Evolutionary conservation across 2,113 vertebrate species (phyloP).

Genomic region (Aptenodytes patagonicus): DNA sequence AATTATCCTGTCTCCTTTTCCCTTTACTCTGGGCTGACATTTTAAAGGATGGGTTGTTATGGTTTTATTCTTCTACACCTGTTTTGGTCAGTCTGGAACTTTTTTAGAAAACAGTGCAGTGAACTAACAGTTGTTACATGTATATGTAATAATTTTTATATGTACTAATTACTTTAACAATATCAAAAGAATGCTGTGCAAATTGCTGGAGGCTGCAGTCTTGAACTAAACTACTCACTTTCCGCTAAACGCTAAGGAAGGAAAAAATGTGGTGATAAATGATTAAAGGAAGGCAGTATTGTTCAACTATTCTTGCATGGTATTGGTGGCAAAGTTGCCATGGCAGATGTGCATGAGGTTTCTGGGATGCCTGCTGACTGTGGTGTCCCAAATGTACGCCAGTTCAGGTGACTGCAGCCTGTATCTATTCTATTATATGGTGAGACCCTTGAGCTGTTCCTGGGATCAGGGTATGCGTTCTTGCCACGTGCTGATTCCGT

Average conservation of each 20-base stretch:
- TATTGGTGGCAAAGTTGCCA: not conserved
- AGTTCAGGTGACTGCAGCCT: not conserved
- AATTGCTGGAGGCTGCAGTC: not conserved
- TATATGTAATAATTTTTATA: not conserved
- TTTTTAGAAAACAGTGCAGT: not conserved
- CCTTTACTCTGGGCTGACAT: not conserved
- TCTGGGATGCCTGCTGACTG: not conserved
- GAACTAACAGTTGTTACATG: not conserved
- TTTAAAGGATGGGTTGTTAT: not conserved
- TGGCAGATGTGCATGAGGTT: not conserved
- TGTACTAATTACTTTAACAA: not conserved
- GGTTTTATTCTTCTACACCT: not conserved
- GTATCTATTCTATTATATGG: rapidly evolving
- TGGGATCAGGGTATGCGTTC: rapidly evolving
- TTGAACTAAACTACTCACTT: not conserved
- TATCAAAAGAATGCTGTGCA: not conserved
- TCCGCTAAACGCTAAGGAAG: not conserved
- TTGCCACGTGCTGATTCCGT: rapidly evolving
- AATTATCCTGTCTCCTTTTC: not conserved
- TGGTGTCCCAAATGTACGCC: not conserved
- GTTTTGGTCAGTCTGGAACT: not conserved
- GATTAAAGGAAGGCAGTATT: not conserved
- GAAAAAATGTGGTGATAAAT: not conserved
- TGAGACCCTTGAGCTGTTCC: not conserved
- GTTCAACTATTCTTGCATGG: not conserved